Base-by-base conservation (phyloP, 2,797 vertebrate genomes). In the Labroides dimidiatus region DNA sequence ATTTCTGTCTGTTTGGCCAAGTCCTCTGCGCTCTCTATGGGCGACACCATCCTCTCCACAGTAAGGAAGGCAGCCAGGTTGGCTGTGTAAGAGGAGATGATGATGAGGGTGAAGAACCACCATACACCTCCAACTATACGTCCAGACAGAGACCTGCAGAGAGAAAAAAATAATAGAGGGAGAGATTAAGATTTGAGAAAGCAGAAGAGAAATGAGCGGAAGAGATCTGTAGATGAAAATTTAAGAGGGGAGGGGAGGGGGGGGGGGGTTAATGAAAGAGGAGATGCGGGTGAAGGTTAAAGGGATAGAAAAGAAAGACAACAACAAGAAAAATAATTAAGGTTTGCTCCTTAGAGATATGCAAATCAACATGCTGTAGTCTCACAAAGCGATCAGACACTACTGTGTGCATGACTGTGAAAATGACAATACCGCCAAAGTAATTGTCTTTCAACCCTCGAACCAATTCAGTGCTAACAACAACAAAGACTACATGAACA, bases 51-150 rank as follows among this genome's bases (percentile, higher is more conserved):
- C 86, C 98, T 89, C 91, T 99, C 98, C 86, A 99, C 98, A 3
- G 98, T 99, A 87, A 99, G 96, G 94, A 99, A 99, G 73, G 98
- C 98, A 75, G 98, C 98, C 85, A 99, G 94, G 90, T 99, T 99
- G 88, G 98, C 98, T 30, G 98, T 99, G 80, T 99, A 99, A 58
- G 98, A 99, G 27, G 98, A 99, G 91, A 99, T 99, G 90, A 99
- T 99, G 94, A 99, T 99, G 71, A 99, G 96, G 0, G 98, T 99
- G 92, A 99, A 99, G 96, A 99, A 99, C 98, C 97, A 99, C 98
- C 98, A 99, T 64, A 99, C 98, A 42, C 98, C 98, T 89, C 98
- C 98, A 33, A 99, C 98, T 85, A 99, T 99, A 64, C 98, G 96
- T 84, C 98, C 98, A 75, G 98, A 99, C 89, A 99, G 94, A 82